Evolutionary conservation across 2,888 invertebrate genomes (phyloP).

Genomic region (Mesochorus sp.): DNA sequence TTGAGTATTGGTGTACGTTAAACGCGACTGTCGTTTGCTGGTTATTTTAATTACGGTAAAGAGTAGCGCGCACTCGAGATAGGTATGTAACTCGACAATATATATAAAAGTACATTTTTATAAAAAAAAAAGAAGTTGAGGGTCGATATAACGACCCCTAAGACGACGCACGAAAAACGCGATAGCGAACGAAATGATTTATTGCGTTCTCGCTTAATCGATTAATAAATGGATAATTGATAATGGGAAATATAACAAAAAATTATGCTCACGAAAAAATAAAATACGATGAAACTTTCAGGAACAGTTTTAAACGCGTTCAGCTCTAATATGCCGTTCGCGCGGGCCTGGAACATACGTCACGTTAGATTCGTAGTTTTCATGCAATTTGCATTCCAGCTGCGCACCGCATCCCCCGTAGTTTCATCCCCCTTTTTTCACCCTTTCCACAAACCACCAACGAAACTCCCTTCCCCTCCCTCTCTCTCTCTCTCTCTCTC

Average conservation of each 20-base stretch:
- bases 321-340: conserved; percentile 35
- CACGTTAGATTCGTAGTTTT: conserved; percentile 70
- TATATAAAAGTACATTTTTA: conserved; percentile 12
- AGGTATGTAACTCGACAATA: neutral
- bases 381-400: conserved; percentile 75
- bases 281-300: neutral
- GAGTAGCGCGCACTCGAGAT: conserved; percentile 33
- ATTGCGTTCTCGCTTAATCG: neutral
- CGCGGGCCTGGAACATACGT: conserved; percentile 53
- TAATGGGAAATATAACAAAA: too few species aligned
- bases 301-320: conserved; percentile 49
- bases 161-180: too few species aligned
- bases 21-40: conserved; percentile 32
- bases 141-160: too few species aligned
- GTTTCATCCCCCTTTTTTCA: neutral
- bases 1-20: conserved; percentile 32
- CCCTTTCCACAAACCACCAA: conserved; percentile 2
- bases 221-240: conserved; percentile 1
- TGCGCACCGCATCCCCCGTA: conserved; percentile 58
- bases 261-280: too few species aligned
- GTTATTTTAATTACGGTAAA: conserved; percentile 52
- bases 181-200: too few species aligned
- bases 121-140: too few species aligned
- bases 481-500: conserved; percentile 1
- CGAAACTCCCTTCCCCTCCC: neutral